phyloP scores from a whole-genome alignment of 2,888 invertebrate genomes.

The Branchellion lobata region DNA sequence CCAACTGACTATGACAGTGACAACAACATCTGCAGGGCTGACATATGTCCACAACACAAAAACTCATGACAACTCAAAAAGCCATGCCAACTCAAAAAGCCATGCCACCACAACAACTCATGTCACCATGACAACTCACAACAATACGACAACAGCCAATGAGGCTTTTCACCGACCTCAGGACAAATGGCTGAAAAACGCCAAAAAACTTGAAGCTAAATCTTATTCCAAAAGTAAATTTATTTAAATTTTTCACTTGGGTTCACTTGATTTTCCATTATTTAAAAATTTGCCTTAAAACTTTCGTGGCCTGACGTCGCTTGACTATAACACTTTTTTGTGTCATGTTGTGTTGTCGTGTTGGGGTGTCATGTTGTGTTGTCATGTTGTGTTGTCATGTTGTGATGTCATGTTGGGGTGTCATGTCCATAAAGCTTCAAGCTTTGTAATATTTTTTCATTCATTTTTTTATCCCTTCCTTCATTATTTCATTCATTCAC shows the following conservation, averaged over 20 bases:
- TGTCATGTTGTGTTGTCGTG: too few species aligned
- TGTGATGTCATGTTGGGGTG: too few species aligned
- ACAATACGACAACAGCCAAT: background rate
- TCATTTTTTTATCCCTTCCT: background rate
- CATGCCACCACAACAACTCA: background rate
- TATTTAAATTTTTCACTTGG: constrained; percentile 2
- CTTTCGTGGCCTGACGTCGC: too few species aligned
- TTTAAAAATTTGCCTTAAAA: background rate
- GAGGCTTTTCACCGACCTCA: background rate
- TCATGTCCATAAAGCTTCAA: too few species aligned
- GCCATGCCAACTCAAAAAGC: background rate
- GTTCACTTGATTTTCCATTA: background rate
- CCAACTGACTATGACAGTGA: too few species aligned
- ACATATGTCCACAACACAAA: too few species aligned
- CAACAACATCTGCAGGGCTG: too few species aligned
- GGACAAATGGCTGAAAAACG: background rate
- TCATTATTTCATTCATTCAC: background rate
- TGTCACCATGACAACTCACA: background rate
- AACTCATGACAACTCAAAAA: too few species aligned
- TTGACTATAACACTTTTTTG: too few species aligned
- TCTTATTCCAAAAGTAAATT: constrained; percentile 17
- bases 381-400: too few species aligned
- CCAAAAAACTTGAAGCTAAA: background rate
- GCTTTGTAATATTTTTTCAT: too few species aligned
- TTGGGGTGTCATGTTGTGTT: too few species aligned